phyloP scores from a whole-genome alignment of 2,888 invertebrate species.

The Nemotelus pantherinus region DNA sequence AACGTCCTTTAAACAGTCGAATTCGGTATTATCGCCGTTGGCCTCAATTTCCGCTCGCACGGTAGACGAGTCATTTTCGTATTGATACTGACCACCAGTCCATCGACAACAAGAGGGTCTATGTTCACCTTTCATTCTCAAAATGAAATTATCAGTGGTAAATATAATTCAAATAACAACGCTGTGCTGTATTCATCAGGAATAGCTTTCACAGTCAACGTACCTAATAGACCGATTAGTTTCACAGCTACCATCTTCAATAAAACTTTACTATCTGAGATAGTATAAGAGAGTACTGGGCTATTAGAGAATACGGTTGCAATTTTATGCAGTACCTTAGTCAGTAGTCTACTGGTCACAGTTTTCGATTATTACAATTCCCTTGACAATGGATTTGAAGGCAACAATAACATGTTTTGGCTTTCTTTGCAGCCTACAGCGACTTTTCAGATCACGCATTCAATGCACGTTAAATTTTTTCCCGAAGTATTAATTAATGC shows the following conservation, averaged over 20 bases:
- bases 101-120: neutral
- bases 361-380: slow-evolving; percentile 1
- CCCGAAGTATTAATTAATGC: too few species aligned
- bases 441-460: neutral
- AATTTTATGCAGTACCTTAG: neutral
- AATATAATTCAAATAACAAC: neutral
- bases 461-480: too few species aligned
- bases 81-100: too few species aligned
- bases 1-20: neutral
- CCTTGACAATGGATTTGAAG: neutral
- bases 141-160: neutral
- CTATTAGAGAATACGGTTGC: neutral
- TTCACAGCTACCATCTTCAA: neutral
- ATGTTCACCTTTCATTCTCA: neutral
- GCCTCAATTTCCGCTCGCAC: neutral
- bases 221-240: neutral
- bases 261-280: neutral
- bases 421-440: neutral
- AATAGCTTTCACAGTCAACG: neutral
- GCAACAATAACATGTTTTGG: neutral
- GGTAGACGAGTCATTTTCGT: neutral
- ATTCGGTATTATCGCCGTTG: neutral
- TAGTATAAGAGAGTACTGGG: neutral
- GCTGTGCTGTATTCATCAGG: neutral
- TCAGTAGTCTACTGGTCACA: neutral